Percentiles rank a stretch among this genome's conserved stretches.
Conservation (phyloP, 2,113 vertebrate genomes). For the Oceanites oceanicus region DNA sequence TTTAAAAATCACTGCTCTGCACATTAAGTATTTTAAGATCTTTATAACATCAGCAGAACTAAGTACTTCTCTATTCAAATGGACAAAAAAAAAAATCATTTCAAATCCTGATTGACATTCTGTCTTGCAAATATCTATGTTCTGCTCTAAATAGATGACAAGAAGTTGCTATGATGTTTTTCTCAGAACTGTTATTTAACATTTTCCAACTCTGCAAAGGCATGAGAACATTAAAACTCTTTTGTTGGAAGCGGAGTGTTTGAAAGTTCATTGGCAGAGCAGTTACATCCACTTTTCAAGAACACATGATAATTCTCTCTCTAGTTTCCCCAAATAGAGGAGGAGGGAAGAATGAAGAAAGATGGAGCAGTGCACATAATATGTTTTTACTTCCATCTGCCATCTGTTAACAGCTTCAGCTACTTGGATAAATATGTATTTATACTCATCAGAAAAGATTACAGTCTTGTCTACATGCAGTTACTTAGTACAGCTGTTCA, state of each 20-base stretch:
- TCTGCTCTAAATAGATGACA: constrained; percentile 5
- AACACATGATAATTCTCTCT: not conserved
- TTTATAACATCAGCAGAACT: not conserved
- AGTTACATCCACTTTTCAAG: constrained; percentile 31
- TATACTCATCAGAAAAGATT: not conserved
- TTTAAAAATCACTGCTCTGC: not conserved
- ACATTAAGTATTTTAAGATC: not conserved
- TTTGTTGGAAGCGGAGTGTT: not conserved
- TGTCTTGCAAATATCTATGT: not conserved
- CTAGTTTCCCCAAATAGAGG: constrained; percentile 10
- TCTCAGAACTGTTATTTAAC: constrained; percentile 24
- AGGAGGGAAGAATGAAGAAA: not conserved
- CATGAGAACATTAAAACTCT: constrained; percentile 33
- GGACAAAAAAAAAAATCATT: not conserved
- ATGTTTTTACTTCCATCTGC: constrained; percentile 47
- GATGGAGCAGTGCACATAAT: not conserved
- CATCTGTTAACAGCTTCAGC: constrained; percentile 50
- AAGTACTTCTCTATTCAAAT: not conserved
- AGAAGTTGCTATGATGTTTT: not conserved
- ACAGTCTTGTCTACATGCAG: not conserved
- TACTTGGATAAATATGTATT: constrained; percentile 33
- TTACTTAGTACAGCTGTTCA: constrained; percentile 8
- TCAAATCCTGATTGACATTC: constrained; percentile 5
- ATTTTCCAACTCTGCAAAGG: constrained; percentile 4
- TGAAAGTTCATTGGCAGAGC: constrained; percentile 39